Evolutionary conservation across 1,140 invertebrate genomes (phyloP).

Genomic region (Drosophila aff.): DNA sequence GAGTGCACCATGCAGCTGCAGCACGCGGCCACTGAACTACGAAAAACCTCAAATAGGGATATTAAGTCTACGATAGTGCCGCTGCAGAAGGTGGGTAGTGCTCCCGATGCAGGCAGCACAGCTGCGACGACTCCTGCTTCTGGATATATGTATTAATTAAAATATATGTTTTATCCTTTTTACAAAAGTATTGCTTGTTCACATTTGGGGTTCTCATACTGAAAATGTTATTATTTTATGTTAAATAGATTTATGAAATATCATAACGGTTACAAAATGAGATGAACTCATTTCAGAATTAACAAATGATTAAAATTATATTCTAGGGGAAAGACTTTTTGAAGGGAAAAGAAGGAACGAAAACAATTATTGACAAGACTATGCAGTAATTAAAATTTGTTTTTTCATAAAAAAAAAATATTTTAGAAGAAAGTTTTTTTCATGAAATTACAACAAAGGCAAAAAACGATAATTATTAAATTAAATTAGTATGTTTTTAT

Average conservation of each 20-base stretch:
- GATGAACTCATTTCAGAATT: too few species aligned
- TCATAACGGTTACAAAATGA: too few species aligned
- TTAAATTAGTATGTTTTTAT: too few species aligned
- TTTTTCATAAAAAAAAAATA: too few species aligned
- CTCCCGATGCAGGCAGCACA: slow-evolving; percentile 30
- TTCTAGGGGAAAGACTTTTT: not conserved
- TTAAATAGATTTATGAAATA: not conserved
- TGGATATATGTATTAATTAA: slow-evolving; percentile 56
- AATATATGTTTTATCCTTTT: not conserved
- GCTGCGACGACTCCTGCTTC: slow-evolving; percentile 27
- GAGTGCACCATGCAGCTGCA: slow-evolving; percentile 96
- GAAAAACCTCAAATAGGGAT: slow-evolving; percentile 80
- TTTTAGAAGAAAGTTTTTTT: too few species aligned
- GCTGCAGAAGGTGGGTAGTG: slow-evolving; percentile 59
- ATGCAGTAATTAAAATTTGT: not conserved
- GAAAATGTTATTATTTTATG: not conserved
- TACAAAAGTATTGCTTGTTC: not conserved
- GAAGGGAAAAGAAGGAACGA: not conserved
- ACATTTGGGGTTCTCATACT: too few species aligned
- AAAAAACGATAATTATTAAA: too few species aligned
- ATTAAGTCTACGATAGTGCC: slow-evolving; percentile 76
- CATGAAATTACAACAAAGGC: too few species aligned
- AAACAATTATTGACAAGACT: not conserved
- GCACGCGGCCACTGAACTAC: slow-evolving; percentile 92
- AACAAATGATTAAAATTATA: too few species aligned